Percentiles rank a stretch among this genome's conserved stretches.
Conservation (phyloP, 2,797 vertebrate genomes). For the Eidolon dupreanum region DNA sequence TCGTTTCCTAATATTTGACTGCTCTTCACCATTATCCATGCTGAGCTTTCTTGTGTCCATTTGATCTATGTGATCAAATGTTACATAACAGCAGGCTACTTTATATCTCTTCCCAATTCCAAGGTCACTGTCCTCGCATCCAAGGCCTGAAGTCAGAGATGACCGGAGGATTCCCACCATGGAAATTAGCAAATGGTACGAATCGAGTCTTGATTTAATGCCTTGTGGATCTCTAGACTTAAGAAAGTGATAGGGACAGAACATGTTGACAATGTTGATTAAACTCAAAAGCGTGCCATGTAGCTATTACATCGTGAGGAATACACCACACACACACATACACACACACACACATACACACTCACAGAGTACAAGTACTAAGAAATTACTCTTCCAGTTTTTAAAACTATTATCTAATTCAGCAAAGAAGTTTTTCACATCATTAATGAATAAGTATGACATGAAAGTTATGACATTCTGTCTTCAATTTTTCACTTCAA, state of each 20-base stretch:
- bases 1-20: neutral
- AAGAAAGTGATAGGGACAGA: neutral
- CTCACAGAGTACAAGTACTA: neutral
- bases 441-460: neutral
- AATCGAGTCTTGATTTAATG: neutral
- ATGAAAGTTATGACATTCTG: neutral
- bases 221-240: neutral
- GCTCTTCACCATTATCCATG: neutral
- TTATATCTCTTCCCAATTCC: neutral
- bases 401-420: neutral
- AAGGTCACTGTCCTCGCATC: fast-evolving
- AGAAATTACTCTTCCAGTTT: neutral
- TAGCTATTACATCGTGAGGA: neutral
- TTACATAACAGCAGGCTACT: fast-evolving
- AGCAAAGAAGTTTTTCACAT: neutral
- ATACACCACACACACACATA: too few species aligned
- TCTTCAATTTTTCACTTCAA: neutral
- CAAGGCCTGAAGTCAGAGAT: neutral
- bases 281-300: neutral
- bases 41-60: neutral
- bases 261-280: neutral
- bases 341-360: neutral
- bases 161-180: neutral
- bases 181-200: neutral
- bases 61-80: neutral